Evolutionary conservation across 2,888 invertebrate genomes (phyloP).

Genomic region (Xanthia icteritia): DNA sequence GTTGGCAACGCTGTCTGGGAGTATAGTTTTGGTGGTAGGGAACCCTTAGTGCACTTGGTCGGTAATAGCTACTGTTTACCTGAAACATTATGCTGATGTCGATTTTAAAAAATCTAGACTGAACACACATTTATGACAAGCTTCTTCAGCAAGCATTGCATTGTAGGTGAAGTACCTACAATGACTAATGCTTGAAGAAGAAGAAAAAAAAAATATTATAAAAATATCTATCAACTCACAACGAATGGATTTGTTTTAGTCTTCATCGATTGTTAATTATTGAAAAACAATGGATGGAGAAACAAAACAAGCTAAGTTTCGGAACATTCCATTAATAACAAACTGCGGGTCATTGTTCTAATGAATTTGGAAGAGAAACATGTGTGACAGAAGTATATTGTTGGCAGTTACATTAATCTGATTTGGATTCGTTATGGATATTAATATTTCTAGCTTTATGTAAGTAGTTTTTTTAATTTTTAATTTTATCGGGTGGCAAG

Average conservation of each 20-base stretch:
- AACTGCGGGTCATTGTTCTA: slow-evolving; percentile 41
- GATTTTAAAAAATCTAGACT: background rate
- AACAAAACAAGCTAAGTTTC: slow-evolving; percentile 26
- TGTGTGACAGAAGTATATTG: slow-evolving; percentile 38
- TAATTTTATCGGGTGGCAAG: background rate
- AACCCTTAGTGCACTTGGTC: background rate
- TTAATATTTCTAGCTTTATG: slow-evolving; percentile 33
- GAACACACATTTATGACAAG: background rate
- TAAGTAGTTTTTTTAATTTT: slow-evolving; percentile 33
- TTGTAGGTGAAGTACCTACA: too few species aligned
- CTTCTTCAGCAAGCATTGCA: background rate
- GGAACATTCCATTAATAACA: slow-evolving; percentile 47
- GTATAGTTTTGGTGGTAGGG: too few species aligned
- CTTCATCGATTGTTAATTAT: slow-evolving; percentile 41
- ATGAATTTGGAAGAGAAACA: slow-evolving; percentile 38
- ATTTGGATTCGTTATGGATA: slow-evolving; percentile 46
- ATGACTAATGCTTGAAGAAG: too few species aligned
- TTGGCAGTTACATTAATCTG: slow-evolving; percentile 9
- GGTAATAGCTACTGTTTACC: background rate
- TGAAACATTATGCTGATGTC: background rate
- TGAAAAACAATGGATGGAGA: slow-evolving; percentile 49
- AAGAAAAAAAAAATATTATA: slow-evolving; percentile 34
- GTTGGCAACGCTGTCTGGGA: too few species aligned
- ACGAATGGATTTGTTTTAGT: slow-evolving; percentile 29
- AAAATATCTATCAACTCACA: slow-evolving; percentile 16